Base-by-base conservation (phyloP, 2,888 invertebrate species). In the Microctonus brassicae region DNA sequence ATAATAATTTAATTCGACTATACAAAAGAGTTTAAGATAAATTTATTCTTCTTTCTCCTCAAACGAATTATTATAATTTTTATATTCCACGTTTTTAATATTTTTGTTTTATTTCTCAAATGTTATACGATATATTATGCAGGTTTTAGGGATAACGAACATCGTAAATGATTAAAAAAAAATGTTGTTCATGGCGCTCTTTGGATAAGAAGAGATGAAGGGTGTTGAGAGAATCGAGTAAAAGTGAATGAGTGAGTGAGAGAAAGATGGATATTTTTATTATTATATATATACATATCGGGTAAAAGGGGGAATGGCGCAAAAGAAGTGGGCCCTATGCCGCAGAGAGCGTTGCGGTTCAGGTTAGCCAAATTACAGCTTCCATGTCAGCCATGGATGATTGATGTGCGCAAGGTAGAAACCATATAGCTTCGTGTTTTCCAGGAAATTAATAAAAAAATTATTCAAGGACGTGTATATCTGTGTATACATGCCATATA, bases 291-390 rank as follows among this genome's bases (percentile, higher is more conserved):
- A 39, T 39, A 39, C 4, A 39, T 4, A 39, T 39, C 39, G 13
- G 17, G 58, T 4, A n/a, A 20, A 3, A 20, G 33, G 64, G 26
- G 39, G 26, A 66, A 57, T 39, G 65, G 52, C 36, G 64, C 52
- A 34, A 29, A 55, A 57, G 47, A 58, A 47, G 47, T 47, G 61
- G 39, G 57, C 62, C 65, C 65, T 65, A 52, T 71, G 53, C 53
- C 20, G 13, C 36, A 36, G 62, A 36, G 62, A 29, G 57, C 57
- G 47, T 61, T 71, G 66, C 58, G 65, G 69, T 71, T 33, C 58
- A 79, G 83, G 82, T 86, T 84, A 84, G 85, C 85, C 84, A 86
- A 86, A 86, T 86, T 87, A 87, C 86, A 86, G 86, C 86, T 83
- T 86, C 84, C 84, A 81, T 82, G 86, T 86, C 86, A 86, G 86